phyloP scores from a whole-genome alignment of 1,140 invertebrate genomes.

The Sesamia nonagrioides region DNA sequence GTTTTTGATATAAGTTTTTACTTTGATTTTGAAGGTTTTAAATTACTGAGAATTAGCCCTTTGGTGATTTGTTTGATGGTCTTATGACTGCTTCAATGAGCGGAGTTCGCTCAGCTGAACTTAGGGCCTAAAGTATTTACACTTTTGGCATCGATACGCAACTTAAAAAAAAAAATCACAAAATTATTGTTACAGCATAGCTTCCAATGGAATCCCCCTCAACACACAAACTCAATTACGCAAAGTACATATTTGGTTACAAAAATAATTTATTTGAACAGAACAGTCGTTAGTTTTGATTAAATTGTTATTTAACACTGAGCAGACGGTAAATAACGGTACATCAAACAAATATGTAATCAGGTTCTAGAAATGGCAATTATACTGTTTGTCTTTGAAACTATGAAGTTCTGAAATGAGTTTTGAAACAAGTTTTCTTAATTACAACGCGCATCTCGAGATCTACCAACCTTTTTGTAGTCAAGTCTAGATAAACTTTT shows the following conservation, averaged over 20 bases:
- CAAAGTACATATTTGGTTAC: slow-evolving; percentile 33
- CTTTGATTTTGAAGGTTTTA: too few relatives aligned
- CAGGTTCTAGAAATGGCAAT: slow-evolving; percentile 9
- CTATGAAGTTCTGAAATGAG: not conserved
- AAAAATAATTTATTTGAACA: slow-evolving; percentile 44
- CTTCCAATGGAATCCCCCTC: not conserved
- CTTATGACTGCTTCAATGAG: too few relatives aligned
- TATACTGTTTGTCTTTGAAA: not conserved
- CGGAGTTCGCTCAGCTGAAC: too few relatives aligned
- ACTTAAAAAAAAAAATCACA: too few relatives aligned
- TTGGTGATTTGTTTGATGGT: too few relatives aligned
- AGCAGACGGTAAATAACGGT: slow-evolving; percentile 2
- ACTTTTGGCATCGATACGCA: too few relatives aligned
- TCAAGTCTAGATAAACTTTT: too few relatives aligned
- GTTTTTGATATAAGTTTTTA: too few relatives aligned
- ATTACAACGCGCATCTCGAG: not conserved
- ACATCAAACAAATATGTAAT: not conserved
- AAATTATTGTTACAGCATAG: not conserved
- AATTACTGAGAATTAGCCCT: too few relatives aligned
- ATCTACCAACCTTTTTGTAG: too few relatives aligned
- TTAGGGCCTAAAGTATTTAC: too few relatives aligned
- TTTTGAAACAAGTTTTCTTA: not conserved
- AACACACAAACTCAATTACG: slow-evolving; percentile 41
- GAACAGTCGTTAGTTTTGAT: not conserved
- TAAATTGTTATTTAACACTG: slow-evolving; percentile 16